Evolutionary conservation across 2,888 invertebrate genomes (phyloP).

Genomic region (Limnephilus lunatus): DNA sequence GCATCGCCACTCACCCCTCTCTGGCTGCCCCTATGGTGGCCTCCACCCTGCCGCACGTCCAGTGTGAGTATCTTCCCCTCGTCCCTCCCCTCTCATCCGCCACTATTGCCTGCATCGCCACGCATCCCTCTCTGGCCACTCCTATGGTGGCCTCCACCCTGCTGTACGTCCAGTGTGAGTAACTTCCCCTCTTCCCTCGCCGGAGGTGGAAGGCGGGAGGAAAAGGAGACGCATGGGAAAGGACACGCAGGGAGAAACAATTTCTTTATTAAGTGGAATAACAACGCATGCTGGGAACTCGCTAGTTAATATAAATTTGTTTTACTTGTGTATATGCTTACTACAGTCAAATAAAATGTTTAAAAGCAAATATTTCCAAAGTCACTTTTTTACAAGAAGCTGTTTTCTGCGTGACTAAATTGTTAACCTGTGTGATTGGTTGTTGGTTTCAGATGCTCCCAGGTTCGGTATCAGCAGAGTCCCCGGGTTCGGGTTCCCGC

Average conservation of each 20-base stretch:
- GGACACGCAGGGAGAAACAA: no score
- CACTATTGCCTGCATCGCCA: slow-evolving; percentile 81
- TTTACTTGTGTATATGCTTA: no score
- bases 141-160: slow-evolving; percentile 79
- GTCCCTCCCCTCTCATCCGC: slow-evolving; percentile 87
- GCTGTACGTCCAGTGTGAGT: slow-evolving; percentile 84
- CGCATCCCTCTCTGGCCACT: slow-evolving; percentile 80
- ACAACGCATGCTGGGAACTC: no score
- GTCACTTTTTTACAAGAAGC: no score
- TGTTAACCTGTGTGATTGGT: no score
- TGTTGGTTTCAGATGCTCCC: slow-evolving; percentile 84
- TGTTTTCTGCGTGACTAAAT: no score
- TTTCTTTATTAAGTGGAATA: no score
- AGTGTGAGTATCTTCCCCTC: slow-evolving; percentile 81
- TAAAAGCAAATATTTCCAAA: no score
- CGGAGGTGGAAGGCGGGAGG: no score
- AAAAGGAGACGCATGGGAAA: no score
- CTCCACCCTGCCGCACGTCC: slow-evolving; percentile 80
- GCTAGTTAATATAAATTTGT: no score
- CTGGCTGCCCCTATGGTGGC: slow-evolving; percentile 78
- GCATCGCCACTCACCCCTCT: slow-evolving; percentile 86
- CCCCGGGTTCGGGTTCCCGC: slow-evolving; percentile 94
- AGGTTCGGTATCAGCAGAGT: slow-evolving; percentile 94
- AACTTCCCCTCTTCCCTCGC: slow-evolving; percentile 29
- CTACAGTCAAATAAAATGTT: no score